Conservation (phyloP, 1,140 invertebrate species). For the Drosophila kurseongensis region DNA sequence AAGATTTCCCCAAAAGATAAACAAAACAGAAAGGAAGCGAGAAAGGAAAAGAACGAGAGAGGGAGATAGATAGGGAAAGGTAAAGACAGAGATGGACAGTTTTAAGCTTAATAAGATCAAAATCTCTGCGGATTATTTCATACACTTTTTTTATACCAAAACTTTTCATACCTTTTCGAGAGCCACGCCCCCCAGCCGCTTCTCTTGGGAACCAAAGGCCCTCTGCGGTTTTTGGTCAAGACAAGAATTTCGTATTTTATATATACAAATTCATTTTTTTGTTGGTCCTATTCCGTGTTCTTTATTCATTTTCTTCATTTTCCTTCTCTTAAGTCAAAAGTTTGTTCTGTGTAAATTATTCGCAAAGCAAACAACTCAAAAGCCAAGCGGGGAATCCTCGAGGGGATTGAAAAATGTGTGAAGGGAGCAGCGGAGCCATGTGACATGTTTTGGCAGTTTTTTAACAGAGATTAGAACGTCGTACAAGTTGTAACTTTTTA, state of each 20-base stretch:
- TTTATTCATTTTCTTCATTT: constrained; percentile 39
- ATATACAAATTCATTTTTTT: constrained; percentile 11
- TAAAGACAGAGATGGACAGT: constrained; percentile 61
- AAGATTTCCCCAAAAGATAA: constrained; percentile 71
- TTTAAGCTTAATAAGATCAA: constrained; percentile 80
- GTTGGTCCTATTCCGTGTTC: constrained; percentile 15
- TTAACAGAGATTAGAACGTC: constrained; percentile 77
- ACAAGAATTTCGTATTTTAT: constrained; percentile 36
- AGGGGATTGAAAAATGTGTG: neutral
- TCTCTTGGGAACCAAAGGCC: constrained; percentile 57
- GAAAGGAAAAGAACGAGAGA: constrained; percentile 18
- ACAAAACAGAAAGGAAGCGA: constrained; percentile 35
- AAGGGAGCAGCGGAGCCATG: constrained; percentile 29
- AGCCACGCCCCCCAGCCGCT: constrained; percentile 1
- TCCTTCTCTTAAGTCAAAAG: constrained; percentile 67
- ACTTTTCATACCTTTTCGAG: constrained; percentile 72
- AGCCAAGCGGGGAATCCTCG: constrained; percentile 33
- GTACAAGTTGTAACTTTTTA: constrained; percentile 78
- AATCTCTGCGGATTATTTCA: constrained; percentile 78
- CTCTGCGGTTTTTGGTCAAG: constrained; percentile 74
- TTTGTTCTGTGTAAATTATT: constrained; percentile 80
- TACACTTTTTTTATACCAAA: constrained; percentile 68
- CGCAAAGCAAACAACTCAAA: constrained; percentile 77
- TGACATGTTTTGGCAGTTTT: constrained; percentile 81
- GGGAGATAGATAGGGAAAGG: constrained; percentile 20